phyloP scores from a whole-genome alignment of 2,797 vertebrate genomes.

The Bovichtus diacanthus region DNA sequence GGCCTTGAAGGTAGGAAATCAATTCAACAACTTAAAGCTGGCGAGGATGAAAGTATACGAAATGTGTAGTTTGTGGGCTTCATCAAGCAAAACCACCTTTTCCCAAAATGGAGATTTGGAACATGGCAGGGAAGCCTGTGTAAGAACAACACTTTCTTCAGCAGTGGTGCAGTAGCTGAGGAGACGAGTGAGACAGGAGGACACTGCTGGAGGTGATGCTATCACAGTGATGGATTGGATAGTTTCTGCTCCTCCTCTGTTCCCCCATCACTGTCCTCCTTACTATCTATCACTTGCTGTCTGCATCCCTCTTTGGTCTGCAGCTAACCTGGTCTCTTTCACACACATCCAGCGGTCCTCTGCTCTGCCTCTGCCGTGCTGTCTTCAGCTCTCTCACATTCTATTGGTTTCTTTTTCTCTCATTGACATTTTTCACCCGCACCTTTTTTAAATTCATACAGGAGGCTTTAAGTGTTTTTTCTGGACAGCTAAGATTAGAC shows the following conservation, averaged over 20 bases:
- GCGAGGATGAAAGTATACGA: not conserved
- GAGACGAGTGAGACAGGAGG: conserved; percentile 13
- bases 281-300: conserved; percentile 36
- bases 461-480: conserved; percentile 37
- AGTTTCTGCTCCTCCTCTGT: conserved; percentile 40
- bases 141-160: not conserved
- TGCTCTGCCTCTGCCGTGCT: not conserved
- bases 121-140: not conserved
- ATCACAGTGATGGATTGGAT: conserved; percentile 55
- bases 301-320: conserved; percentile 1
- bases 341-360: conserved; percentile 7
- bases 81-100: not conserved
- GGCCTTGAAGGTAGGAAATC: conserved; percentile 21
- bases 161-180: conserved; percentile 9
- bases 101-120: not conserved
- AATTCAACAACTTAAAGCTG: conserved; percentile 20
- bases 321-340: conserved; percentile 7
- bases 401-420: not conserved
- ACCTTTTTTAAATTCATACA: conserved; percentile 20
- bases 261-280: conserved; percentile 44
- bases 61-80: not conserved
- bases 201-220: conserved; percentile 53
- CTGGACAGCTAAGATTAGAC: conserved; percentile 61
- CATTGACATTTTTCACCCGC: conserved; percentile 36
- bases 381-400: not conserved